Conservation (phyloP, 1,140 invertebrate species). For the Lepidostoma basale region DNA sequence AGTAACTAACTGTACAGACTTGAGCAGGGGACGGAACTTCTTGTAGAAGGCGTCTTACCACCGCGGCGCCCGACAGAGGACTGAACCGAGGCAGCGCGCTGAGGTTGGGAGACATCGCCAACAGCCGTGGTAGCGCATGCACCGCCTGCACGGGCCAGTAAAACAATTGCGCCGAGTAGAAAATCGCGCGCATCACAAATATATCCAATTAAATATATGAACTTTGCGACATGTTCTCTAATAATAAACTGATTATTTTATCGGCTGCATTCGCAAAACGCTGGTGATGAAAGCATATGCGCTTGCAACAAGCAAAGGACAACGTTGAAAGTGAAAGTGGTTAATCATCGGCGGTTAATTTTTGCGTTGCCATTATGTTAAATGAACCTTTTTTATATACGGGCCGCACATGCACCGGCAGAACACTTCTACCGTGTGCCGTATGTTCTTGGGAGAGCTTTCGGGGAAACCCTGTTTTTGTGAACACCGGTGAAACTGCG, state of each 20-base stretch:
- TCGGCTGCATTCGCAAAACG: no score
- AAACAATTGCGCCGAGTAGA: not conserved
- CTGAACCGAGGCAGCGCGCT: not conserved
- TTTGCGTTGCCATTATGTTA: not conserved
- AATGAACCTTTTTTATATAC: constrained; percentile 2
- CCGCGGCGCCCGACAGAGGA: constrained; percentile 9
- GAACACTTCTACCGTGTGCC: not conserved
- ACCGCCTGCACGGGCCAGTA: not conserved
- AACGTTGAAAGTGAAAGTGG: not conserved
- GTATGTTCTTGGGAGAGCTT: not conserved
- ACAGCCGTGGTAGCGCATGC: constrained; percentile 9
- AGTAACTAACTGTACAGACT: no score
- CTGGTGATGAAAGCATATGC: not conserved
- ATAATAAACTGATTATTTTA: no score
- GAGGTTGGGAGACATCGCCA: no score
- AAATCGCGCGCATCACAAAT: not conserved
- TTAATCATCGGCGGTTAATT: not conserved
- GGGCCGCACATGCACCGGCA: not conserved
- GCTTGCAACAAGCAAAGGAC: not conserved
- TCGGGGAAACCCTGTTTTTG: not conserved
- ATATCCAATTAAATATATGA: no score
- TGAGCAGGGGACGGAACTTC: not conserved
- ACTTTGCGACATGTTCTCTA: no score
- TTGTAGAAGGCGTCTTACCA: not conserved
- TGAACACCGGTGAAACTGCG: not conserved